Evolutionary conservation across 2,888 invertebrate genomes (phyloP), one percentile per base, ranked within the genome.

Genomic region (Polia nebulosa): DNA sequence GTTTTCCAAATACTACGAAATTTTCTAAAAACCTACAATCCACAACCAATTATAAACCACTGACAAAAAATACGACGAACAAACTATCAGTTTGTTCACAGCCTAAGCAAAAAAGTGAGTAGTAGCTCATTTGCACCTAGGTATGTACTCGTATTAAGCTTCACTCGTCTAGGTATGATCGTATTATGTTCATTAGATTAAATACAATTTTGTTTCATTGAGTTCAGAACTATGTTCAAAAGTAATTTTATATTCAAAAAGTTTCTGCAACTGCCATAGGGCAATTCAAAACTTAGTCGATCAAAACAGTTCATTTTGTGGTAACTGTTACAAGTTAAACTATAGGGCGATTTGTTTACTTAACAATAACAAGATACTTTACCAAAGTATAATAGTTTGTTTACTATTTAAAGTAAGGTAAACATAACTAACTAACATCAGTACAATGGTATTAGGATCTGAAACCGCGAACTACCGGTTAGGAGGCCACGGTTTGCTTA

Each of bases 341-440:
- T 55, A 41, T 20, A 4, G 41, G 60, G 51, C 36, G 59, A 76
- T 66, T 79, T 55, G 80, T 73, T 62, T 62, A 64, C 49, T 51
- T 57, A 52, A 62, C 39, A 61, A 67, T 62, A 34, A 53, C 66
- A 49, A 53, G 65, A 60, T 74, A 73, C 59, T 69, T 59, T 32
- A 57, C 61, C 53, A 25, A 64, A 72, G 66, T 60, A 45, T 65
- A 71, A 61, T 64, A 80, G 59, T 73, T 77, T 69, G 72, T 80
- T 81, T 76, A 65, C 59, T 25, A 53, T 71, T 68, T 34, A 32
- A 32, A 25, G 29, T 17, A 78, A 78, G 64, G 72, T 58, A 70
- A 70, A 81, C 81, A 71, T 5, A 67, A 70, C 62, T 53, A 70
- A 56, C 69, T 64, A 55, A 41, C 52, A 62, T 56, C 39, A 53